A percentile compares a stretch with the other conserved stretches of the same genome.
phyloP scores from a whole-genome alignment of 2,888 invertebrate genomes.

The Gisinianus flammeolus region DNA sequence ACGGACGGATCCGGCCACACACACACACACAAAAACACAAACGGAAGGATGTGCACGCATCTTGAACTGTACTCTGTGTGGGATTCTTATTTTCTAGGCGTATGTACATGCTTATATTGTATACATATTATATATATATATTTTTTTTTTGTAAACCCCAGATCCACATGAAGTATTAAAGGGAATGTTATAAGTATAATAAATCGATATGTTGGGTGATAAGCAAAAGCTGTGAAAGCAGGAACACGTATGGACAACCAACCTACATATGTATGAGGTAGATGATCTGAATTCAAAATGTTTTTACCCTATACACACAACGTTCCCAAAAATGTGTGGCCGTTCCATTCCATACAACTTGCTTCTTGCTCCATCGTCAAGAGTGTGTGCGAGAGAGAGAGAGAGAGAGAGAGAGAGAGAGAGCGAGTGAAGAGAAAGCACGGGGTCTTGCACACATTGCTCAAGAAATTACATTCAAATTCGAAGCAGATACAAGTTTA shows the following conservation, averaged over 20 bases:
- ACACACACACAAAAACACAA: constrained; percentile 2
- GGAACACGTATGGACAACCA: neutral
- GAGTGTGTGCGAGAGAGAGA: no score
- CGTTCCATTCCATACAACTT: neutral
- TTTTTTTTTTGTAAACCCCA: neutral
- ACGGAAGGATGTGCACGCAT: neutral
- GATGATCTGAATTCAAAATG: neutral
- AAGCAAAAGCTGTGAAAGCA: neutral
- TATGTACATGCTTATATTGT: neutral
- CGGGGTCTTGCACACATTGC: neutral
- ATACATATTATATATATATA: neutral
- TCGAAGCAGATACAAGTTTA: constrained; percentile 14
- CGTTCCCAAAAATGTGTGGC: neutral
- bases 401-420: no score
- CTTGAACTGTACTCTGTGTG: neutral
- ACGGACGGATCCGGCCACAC: neutral
- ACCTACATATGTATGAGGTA: neutral
- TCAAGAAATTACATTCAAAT: constrained; percentile 17
- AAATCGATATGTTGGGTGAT: neutral
- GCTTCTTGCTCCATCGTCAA: neutral
- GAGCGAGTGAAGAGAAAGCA: neutral
- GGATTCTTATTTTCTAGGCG: no score
- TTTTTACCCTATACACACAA: neutral
- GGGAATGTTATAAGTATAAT: neutral
- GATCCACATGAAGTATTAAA: neutral